Evolutionary conservation across 2,113 vertebrate genomes (phyloP).

Genomic region (Panthera leo): DNA sequence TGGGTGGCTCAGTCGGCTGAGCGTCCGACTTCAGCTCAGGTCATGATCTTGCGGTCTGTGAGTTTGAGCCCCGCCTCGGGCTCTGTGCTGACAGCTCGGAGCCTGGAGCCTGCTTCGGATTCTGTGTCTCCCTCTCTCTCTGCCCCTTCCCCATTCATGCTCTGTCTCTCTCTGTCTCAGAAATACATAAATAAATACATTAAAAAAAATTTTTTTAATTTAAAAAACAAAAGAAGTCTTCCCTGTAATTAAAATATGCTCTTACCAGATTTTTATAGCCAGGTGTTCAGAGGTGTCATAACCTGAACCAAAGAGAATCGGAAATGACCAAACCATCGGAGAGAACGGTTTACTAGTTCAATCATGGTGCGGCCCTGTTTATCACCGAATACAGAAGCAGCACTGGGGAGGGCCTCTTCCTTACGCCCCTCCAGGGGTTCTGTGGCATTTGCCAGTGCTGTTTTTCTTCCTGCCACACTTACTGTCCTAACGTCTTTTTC

Average conservation of each 20-base stretch:
- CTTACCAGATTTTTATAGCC: neutral
- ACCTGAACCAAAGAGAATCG: neutral
- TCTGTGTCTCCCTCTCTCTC: no score
- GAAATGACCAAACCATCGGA: neutral
- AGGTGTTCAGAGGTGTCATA: neutral
- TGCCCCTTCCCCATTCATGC: no score
- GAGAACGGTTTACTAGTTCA: neutral
- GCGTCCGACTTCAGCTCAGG: no score
- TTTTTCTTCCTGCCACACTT: neutral
- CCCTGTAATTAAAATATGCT: neutral
- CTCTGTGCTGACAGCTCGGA: no score
- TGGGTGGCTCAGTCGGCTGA: no score
- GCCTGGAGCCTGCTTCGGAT: no score
- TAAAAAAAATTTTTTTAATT: no score
- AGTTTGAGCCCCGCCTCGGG: no score
- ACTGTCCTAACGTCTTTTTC: neutral
- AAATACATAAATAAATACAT: no score
- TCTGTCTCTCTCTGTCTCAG: no score
- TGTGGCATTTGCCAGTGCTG: rapidly evolving
- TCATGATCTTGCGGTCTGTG: no score
- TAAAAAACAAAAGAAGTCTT: neutral
- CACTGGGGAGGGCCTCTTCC: no score
- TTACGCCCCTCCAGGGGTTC: rapidly evolving
- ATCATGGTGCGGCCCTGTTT: neutral
- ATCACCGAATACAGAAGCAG: rapidly evolving